Evolutionary conservation across 2,797 vertebrate species (phyloP).

Genomic region (Acanthiza pusilla): DNA sequence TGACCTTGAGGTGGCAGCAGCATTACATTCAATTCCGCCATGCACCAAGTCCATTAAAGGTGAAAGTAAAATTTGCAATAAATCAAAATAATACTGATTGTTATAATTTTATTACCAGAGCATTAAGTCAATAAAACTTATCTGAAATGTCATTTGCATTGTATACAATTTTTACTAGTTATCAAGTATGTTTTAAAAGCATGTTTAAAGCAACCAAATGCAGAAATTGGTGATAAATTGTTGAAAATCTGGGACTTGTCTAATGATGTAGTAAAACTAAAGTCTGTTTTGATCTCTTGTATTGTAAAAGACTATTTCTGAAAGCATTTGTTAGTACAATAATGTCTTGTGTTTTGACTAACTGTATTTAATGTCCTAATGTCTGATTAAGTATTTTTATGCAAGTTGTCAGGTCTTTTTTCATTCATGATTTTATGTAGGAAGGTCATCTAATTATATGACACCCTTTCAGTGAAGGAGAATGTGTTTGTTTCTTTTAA

Average conservation of each 20-base stretch:
- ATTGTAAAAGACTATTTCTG: slow-evolving; percentile 46
- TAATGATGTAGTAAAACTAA: slow-evolving; percentile 51
- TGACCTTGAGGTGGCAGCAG: slow-evolving; percentile 82
- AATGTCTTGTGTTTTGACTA: slow-evolving; percentile 34
- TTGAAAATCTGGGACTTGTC: slow-evolving; percentile 54
- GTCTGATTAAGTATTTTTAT: slow-evolving; percentile 63
- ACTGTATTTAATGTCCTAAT: slow-evolving; percentile 51
- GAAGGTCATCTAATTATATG: slow-evolving; percentile 66
- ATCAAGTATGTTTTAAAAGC: slow-evolving; percentile 72
- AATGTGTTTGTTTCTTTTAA: slow-evolving; percentile 68
- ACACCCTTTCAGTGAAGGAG: slow-evolving; percentile 61
- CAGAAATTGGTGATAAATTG: slow-evolving; percentile 66
- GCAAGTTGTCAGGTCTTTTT: slow-evolving; percentile 56
- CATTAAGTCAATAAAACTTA: slow-evolving; percentile 81
- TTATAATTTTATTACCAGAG: slow-evolving; percentile 79
- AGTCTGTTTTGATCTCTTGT: slow-evolving; percentile 45
- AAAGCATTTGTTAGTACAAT: slow-evolving; percentile 38
- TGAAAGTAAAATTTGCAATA: slow-evolving; percentile 67
- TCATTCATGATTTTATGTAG: slow-evolving; percentile 60
- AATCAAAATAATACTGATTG: slow-evolving; percentile 78
- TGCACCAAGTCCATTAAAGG: slow-evolving; percentile 55
- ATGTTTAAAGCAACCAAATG: slow-evolving; percentile 63
- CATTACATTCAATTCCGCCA: slow-evolving; percentile 64
- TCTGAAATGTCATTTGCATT: slow-evolving; percentile 73
- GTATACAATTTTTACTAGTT: slow-evolving; percentile 75